Evolutionary conservation across 2,888 invertebrate species (phyloP), one percentile per base, ranked within the genome.

Genomic region (Ditula angustiorana): DNA sequence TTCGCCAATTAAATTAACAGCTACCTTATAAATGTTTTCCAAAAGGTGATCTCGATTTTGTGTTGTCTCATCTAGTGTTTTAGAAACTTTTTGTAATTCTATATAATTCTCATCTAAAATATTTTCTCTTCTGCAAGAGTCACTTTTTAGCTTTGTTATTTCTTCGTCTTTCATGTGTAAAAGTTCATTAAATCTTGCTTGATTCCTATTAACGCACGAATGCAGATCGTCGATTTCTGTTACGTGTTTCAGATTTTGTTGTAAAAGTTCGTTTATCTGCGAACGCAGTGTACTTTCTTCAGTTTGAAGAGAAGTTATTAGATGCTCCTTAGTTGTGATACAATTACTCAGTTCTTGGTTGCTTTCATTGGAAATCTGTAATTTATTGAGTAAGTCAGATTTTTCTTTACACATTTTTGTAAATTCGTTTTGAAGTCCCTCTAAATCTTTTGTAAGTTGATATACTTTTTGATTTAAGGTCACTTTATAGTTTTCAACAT

Each of bases 21-120:
- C 66, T 68, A 78, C 81, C 5, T 68, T 52, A 7, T 76, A 71
- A 47, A 90, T 74, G 47, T 69, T 77, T 16, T 71, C 69, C 19
- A 87, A 69, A n/a, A 76, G 57, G 16, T 75, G 58, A 37, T 79
- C 72, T 64, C 71, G 78, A 33, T 70, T 71, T 58, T 70, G 66
- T 13, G 68, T 16, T 26, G 64, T 41, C 47, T 77, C 58, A 26
- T 67, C 53, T 3, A 74, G 30, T 60, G 70, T 69, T 41, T 70
- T 58, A 26, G 72, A 68, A 37, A 53, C 37, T 30, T 41, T 56
- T 53, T 44, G 49, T 44, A 79, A 49, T 70, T 80, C 71, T 7
- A 33, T 23, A 21, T 61, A 62, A 58, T 76, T 79, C 3, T 75
- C 67, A 67, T 78, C 68, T 10, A 82, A 13, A 33, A 68, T 50